These are phyloP conservation scores for Laticauda laticaudata DNA, from an alignment of 2,113 vertebrate genomes.

Conservation along the genomic window DNA sequence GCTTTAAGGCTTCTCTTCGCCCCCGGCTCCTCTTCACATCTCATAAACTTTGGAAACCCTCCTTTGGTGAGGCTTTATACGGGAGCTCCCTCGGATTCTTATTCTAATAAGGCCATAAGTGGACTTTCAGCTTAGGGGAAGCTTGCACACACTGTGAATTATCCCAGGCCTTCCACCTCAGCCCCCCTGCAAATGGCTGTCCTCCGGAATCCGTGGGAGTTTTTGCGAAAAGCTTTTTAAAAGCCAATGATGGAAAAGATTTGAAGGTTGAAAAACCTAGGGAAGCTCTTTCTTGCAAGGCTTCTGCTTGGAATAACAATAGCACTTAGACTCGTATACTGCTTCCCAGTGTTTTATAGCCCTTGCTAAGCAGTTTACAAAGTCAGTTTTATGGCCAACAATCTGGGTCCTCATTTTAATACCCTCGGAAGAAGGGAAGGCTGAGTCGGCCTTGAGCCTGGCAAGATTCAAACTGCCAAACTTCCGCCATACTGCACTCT, in stretches of 20 bases:
- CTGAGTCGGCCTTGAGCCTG: no score
- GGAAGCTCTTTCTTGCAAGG: not conserved
- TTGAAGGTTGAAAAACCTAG: not conserved
- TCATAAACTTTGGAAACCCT: conserved; percentile 34
- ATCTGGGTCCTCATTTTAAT: no score
- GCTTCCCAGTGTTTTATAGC: no score
- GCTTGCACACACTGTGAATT: not conserved
- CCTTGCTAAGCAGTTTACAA: no score
- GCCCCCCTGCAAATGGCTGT: not conserved
- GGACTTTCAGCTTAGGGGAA: not conserved
- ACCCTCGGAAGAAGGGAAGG: no score
- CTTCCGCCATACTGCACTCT: no score
- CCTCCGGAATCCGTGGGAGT: not conserved
- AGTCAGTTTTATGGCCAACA: no score
- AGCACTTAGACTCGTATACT: no score
- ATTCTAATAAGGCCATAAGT: not conserved
- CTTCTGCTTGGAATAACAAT: not conserved
- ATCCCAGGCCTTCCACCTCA: no score
- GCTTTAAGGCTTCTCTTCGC: conserved; percentile 37
- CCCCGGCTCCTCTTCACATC: conserved; percentile 42
- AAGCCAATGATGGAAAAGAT: not conserved
- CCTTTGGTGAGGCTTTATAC: not conserved
- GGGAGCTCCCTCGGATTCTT: conserved; percentile 11
- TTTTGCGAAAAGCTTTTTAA: not conserved
- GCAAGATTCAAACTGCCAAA: no score